These are phyloP conservation scores for Ptychoptera albimana DNA, from an alignment of 2,888 invertebrate genomes.

Conservation along the genomic window DNA sequence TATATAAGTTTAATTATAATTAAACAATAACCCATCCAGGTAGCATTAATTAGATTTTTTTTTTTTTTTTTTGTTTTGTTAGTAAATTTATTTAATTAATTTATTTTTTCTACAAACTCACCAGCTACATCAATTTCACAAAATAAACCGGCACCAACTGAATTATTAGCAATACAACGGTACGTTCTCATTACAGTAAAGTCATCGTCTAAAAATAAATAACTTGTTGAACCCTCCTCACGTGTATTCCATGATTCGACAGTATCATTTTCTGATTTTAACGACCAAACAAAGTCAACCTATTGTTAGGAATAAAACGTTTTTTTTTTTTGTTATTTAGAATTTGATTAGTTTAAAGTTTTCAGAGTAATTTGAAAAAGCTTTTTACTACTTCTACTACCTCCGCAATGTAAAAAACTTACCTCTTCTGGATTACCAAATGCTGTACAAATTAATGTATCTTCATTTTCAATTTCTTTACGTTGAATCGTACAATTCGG, in stretches of 20 bases:
- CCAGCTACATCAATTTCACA: constrained; percentile 54
- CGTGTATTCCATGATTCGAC: constrained; percentile 37
- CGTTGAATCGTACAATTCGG: constrained; percentile 71
- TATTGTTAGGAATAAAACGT: constrained; percentile 17
- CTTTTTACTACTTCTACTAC: no score
- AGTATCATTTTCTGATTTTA: constrained; percentile 71
- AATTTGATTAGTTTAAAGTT: no score
- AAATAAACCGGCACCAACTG: constrained; percentile 49
- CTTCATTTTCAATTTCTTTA: constrained; percentile 52
- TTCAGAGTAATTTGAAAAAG: no score
- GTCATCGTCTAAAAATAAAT: constrained; percentile 48
- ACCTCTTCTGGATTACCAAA: constrained; percentile 50
- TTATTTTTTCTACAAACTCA: constrained; percentile 21
- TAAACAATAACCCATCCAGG: constrained; percentile 5
- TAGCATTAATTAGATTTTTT: no score
- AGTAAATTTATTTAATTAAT: neutral
- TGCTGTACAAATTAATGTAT: constrained; percentile 66
- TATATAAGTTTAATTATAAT: constrained; percentile 8
- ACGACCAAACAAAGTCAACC: constrained; percentile 65
- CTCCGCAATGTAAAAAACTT: no score
- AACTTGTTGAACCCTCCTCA: constrained; percentile 27
- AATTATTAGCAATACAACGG: constrained; percentile 71
- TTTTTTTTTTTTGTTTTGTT: no score
- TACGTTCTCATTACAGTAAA: constrained; percentile 52
- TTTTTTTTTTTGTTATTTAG: no score